Evolutionary conservation across 2,113 vertebrate genomes (phyloP).

Genomic region (Pithys albifrons): DNA sequence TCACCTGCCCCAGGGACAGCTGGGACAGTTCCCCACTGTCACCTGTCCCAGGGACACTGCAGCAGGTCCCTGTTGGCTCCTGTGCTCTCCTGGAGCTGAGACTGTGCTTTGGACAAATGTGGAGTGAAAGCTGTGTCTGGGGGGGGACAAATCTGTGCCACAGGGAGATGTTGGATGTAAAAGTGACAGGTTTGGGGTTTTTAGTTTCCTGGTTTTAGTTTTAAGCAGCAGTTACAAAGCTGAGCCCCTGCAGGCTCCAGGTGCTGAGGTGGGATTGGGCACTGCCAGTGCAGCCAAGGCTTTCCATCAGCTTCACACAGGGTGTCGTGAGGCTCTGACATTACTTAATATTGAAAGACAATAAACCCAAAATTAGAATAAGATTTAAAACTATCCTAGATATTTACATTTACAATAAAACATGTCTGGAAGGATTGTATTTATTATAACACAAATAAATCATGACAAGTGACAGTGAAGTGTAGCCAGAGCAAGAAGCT

Average conservation of each 20-base stretch:
- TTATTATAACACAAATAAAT: background rate
- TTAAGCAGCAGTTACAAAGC: background rate
- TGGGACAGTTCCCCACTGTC: fast-evolving
- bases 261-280: background rate
- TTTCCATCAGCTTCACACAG: background rate
- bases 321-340: too few species aligned
- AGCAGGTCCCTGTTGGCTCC: fast-evolving
- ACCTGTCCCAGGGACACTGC: background rate
- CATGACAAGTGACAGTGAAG: fast-evolving
- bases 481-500: fast-evolving
- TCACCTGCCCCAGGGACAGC: too few species aligned
- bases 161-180: fast-evolving
- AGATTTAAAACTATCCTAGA: background rate
- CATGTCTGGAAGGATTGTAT: background rate
- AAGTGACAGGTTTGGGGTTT: background rate
- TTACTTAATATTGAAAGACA: background rate
- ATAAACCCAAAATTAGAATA: background rate
- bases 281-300: fast-evolving
- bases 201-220: background rate
- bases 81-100: fast-evolving
- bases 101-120: fast-evolving
- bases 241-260: fast-evolving
- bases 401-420: background rate
- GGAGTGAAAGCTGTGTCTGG: background rate
- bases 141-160: fast-evolving